phyloP scores from a whole-genome alignment of 2,797 vertebrate species.

The Pteropus rufus region DNA sequence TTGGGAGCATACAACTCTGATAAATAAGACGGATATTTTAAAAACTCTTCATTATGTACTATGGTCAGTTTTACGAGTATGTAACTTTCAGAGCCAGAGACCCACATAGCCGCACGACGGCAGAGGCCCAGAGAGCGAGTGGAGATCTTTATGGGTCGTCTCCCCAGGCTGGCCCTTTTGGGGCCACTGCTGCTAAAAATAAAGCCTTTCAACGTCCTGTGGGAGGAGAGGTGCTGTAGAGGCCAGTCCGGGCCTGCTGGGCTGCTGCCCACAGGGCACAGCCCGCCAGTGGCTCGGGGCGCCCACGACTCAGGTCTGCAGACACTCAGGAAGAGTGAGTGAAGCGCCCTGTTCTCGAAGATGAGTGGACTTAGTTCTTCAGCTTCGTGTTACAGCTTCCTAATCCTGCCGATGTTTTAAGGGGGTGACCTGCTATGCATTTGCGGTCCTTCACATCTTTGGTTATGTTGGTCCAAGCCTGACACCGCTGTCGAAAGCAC shows the following conservation, averaged over 20 bases:
- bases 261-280: not conserved
- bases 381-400: not conserved
- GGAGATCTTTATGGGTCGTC: not conserved
- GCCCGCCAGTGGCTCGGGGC: no score
- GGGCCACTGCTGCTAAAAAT: not conserved
- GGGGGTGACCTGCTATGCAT: not conserved
- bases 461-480: not conserved
- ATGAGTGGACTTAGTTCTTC: not conserved
- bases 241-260: no score
- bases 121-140: not conserved
- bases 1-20: not conserved
- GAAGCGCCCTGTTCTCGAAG: not conserved
- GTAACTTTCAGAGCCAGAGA: not conserved
- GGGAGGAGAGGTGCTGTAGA: not conserved
- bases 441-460: not conserved
- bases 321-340: accelerated
- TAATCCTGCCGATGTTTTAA: not conserved
- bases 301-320: not conserved
- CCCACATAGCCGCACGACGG: accelerated
- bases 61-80: not conserved
- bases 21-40: not conserved
- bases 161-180: accelerated
- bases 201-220: no score
- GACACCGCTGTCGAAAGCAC: not conserved
- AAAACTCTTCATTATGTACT: not conserved